These are phyloP conservation scores for Ranitomeya variabilis DNA, from an alignment of 2,113 vertebrate genomes.

Conservation along the genomic window DNA sequence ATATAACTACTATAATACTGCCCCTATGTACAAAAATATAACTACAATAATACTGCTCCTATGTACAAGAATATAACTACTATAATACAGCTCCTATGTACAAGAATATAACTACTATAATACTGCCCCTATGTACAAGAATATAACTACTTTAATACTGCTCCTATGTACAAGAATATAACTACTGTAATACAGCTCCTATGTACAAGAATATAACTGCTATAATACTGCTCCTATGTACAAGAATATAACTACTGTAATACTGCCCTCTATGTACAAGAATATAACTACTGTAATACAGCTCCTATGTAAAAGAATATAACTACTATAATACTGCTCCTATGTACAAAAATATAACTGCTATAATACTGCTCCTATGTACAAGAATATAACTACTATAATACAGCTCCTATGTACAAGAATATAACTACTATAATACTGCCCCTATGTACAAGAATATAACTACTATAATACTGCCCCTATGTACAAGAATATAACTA, in stretches of 20 bases:
- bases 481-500: too few species aligned
- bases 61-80: background rate
- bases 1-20: slow-evolving; percentile 5
- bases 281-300: too few species aligned
- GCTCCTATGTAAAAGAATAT: too few species aligned
- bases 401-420: too few species aligned
- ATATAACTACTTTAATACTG: slow-evolving; percentile 9
- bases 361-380: too few species aligned
- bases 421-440: too few species aligned
- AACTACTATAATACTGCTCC: too few species aligned
- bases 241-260: slow-evolving; percentile 8
- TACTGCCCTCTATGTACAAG: background rate
- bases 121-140: background rate
- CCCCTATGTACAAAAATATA: background rate
- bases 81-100: background rate
- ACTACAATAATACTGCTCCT: too few species aligned
- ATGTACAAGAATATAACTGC: background rate
- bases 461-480: too few species aligned
- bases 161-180: background rate
- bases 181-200: background rate
- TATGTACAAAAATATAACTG: too few species aligned
- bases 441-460: too few species aligned
- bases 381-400: too few species aligned
- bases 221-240: background rate
- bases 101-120: slow-evolving; percentile 1